Percentiles rank a stretch among this genome's conserved stretches.
These are phyloP conservation scores for Tympanuchus pallidicinctus DNA, from an alignment of 2,113 vertebrate species.

Conservation along the genomic window DNA sequence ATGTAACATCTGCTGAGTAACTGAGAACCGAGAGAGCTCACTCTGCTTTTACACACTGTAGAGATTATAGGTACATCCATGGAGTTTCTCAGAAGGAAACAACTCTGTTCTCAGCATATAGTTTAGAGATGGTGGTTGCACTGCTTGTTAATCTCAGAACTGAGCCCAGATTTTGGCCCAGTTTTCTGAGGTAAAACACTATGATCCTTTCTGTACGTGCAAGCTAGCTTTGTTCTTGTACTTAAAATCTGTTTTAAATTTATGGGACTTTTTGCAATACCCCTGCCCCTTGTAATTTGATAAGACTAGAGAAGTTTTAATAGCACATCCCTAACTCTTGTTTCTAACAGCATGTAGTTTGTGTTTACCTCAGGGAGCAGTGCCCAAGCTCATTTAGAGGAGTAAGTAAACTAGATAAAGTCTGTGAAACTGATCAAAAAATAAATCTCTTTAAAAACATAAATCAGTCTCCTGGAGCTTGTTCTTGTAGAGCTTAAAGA, in stretches of 20 bases:
- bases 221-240: not conserved
- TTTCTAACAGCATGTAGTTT: not conserved
- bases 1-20: not conserved
- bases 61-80: not conserved
- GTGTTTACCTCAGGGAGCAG: not conserved
- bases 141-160: not conserved
- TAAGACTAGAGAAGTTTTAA: not conserved
- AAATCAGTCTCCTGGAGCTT: not conserved
- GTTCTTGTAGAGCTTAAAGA: slow-evolving; percentile 23
- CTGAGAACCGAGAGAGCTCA: not conserved
- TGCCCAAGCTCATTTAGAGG: not conserved
- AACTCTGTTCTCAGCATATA: not conserved
- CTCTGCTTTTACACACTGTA: not conserved
- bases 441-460: slow-evolving; percentile 4
- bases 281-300: not conserved
- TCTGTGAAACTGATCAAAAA: not conserved
- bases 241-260: not conserved
- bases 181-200: not conserved
- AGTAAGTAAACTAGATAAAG: not conserved
- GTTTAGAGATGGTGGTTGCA: not conserved
- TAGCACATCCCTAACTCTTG: not conserved
- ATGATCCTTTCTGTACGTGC: not conserved
- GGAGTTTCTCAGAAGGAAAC: not conserved
- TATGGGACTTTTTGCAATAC: not conserved
- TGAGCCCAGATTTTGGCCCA: not conserved